Conservation (phyloP, 2,113 vertebrate species). For the Nothoprocta pentlandii region DNA sequence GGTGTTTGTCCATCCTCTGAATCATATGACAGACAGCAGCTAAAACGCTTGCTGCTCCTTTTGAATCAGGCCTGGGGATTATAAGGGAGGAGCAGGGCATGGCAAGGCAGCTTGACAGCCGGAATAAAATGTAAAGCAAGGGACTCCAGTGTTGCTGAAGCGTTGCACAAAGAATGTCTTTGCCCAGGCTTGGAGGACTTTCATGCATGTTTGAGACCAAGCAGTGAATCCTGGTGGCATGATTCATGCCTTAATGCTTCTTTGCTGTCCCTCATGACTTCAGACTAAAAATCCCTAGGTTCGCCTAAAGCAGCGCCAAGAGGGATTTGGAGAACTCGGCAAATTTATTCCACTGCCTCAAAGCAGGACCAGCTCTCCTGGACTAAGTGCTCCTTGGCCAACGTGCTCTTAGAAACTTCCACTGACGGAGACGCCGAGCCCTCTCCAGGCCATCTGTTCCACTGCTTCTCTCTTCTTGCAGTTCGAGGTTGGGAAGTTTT, state of each 20-base stretch:
- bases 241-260: not conserved
- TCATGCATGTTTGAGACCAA: not conserved
- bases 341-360: constrained; percentile 50
- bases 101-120: not conserved
- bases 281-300: not conserved
- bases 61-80: not conserved
- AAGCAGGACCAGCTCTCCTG: not conserved
- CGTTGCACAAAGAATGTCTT: not conserved
- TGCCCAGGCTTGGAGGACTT: not conserved
- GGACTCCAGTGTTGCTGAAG: not conserved
- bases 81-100: constrained; percentile 6
- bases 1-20: constrained; percentile 12
- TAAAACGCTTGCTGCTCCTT: not conserved
- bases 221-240: not conserved
- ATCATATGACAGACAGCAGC: not conserved
- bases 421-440: not conserved
- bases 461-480: not conserved
- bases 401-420: constrained; percentile 3
- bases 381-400: not conserved
- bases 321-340: constrained; percentile 24
- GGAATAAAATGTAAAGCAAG: not conserved
- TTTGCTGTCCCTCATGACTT: not conserved
- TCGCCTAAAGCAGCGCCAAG: not conserved
- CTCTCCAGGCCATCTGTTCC: constrained; percentile 41
- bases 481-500: constrained; percentile 11